A percentile compares a stretch with the other conserved stretches of the same genome.
Evolutionary conservation across 2,113 vertebrate species (phyloP).

Genomic region (Polypterus bichir): DNA sequence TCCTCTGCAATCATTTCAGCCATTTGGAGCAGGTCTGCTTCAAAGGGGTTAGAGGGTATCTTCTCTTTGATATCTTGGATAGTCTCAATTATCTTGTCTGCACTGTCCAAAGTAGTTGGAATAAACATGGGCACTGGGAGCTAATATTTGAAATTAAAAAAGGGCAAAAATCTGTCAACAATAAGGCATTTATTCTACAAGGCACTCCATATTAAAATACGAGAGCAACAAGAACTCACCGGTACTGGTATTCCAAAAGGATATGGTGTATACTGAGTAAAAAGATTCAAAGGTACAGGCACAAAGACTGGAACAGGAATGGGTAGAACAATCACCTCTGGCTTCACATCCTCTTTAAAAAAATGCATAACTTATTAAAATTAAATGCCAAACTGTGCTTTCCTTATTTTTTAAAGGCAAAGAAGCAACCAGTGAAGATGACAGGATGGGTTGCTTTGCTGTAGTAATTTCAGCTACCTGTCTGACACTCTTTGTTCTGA

Average conservation of each 20-base stretch:
- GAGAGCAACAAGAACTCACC: conserved; percentile 45
- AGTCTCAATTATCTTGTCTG: conserved; percentile 63
- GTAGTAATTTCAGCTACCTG: conserved; percentile 45
- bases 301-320: conserved; percentile 86
- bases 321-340: conserved; percentile 67
- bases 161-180: too few species aligned
- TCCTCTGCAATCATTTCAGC: conserved; percentile 92
- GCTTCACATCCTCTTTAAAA: conserved; percentile 14
- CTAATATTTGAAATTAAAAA: conserved; percentile 32
- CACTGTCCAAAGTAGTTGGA: conserved; percentile 65
- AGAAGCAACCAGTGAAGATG: too few species aligned
- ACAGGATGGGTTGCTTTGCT: too few species aligned
- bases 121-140: conserved; percentile 84
- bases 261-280: conserved; percentile 76
- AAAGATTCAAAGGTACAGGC: conserved; percentile 86
- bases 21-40: conserved; percentile 91
- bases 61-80: conserved; percentile 82
- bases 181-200: too few species aligned
- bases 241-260: conserved; percentile 77
- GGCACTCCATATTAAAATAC: too few species aligned
- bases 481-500: conserved; percentile 70
- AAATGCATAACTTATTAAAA: too few species aligned
- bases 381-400: too few species aligned
- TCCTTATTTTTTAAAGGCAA: too few species aligned
- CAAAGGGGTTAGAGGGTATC: conserved; percentile 70